These are phyloP conservation scores for Metaphire vulgaris DNA, from an alignment of 1,140 invertebrate species.

Conservation along the genomic window DNA sequence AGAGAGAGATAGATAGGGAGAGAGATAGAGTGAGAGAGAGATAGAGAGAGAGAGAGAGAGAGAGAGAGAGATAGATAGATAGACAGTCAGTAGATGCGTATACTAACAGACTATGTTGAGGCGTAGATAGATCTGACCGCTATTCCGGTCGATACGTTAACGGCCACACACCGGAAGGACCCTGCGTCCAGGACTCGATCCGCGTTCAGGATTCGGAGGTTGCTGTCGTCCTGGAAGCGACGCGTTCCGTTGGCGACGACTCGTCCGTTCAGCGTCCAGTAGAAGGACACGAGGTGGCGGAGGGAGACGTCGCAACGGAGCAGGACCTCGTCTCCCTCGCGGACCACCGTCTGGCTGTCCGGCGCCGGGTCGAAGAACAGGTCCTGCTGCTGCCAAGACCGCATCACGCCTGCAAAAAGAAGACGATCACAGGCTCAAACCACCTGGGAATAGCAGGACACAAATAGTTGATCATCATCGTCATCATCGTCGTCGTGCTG, in stretches of 20 bases:
- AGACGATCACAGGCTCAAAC: no score
- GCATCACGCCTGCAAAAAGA: no score
- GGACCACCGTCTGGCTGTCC: conserved; percentile 52
- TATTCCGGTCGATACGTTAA: conserved; percentile 57
- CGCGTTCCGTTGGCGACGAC: conserved; percentile 58
- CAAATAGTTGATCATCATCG: no score
- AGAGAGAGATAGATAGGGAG: no score
- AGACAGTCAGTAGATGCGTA: no score
- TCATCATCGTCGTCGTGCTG: no score
- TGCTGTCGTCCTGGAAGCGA: conserved; percentile 57
- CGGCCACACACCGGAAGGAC: conserved; percentile 61
- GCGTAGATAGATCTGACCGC: conserved; percentile 57
- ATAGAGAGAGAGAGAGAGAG: no score
- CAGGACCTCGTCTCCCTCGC: conserved; percentile 56
- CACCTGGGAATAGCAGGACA: no score
- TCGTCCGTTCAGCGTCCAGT: conserved; percentile 57
- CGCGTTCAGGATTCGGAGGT: conserved; percentile 58
- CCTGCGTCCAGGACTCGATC: conserved; percentile 58
- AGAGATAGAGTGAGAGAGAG: no score
- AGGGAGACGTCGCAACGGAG: conserved; percentile 60
- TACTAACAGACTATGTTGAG: conserved; percentile 65
- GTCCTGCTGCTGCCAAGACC: no score
- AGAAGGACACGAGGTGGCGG: conserved; percentile 54
- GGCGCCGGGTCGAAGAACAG: conserved; percentile 60
- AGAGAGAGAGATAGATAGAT: no score